Conservation (phyloP, 1,140 invertebrate genomes). For the Papilio helenus region DNA sequence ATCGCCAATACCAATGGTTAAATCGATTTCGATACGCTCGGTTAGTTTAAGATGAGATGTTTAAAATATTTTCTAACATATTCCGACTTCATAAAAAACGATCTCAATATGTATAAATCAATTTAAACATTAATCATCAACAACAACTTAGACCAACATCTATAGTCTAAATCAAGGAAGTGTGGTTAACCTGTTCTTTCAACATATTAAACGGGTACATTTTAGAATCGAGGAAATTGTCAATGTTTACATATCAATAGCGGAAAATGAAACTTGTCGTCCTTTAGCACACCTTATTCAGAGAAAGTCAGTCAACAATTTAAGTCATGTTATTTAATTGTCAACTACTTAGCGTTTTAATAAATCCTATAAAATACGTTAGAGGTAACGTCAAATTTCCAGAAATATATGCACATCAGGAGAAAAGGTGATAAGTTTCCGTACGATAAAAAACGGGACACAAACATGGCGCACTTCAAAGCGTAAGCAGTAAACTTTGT, state of each 20-base stretch:
- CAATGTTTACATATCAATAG: not conserved
- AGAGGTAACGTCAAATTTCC: too few species aligned
- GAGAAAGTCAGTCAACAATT: conserved; percentile 2
- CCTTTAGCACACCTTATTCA: not conserved
- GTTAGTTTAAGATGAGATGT: not conserved
- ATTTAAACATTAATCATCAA: too few species aligned
- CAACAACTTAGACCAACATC: too few species aligned
- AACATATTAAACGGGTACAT: not conserved
- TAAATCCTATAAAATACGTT: too few species aligned
- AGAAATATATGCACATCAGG: too few species aligned
- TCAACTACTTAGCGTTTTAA: not conserved
- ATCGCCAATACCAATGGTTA: conserved; percentile 13
- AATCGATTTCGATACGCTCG: conserved; percentile 14
- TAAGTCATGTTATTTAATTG: not conserved
- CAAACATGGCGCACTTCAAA: not conserved
- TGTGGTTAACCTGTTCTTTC: not conserved
- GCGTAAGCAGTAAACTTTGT: not conserved
- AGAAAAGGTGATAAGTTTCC: too few species aligned
- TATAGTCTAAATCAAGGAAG: not conserved
- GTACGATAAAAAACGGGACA: too few species aligned
- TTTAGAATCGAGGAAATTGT: not conserved
- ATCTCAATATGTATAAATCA: too few species aligned
- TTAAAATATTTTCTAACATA: not conserved
- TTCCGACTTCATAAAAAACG: not conserved
- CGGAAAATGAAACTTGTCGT: not conserved